Evolutionary conservation across 1,140 invertebrate species (phyloP).

Genomic region (Zaprionus davidi): DNA sequence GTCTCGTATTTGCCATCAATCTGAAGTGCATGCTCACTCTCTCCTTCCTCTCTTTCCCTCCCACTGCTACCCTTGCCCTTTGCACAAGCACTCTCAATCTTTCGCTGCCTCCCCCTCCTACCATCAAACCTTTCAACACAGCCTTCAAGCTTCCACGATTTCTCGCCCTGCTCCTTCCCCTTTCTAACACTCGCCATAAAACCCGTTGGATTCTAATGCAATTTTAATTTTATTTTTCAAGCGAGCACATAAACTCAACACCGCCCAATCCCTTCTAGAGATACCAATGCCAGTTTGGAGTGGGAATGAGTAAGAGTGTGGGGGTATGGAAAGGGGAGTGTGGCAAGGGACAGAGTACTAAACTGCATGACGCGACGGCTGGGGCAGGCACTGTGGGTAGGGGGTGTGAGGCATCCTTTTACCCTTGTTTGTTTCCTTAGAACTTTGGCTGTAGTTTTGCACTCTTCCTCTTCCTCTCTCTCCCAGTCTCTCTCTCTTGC

Average conservation of each 20-base stretch:
- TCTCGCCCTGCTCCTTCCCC: constrained; percentile 8
- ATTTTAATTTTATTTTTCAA: constrained; percentile 83
- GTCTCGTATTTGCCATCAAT: constrained; percentile 64
- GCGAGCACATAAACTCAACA: constrained; percentile 75
- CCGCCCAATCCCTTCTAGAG: constrained; percentile 16
- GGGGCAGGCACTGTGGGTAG: not conserved
- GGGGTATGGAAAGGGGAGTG: not conserved
- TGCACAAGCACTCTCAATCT: constrained; percentile 4
- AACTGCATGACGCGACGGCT: constrained; percentile 35
- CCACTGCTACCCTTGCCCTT: not conserved
- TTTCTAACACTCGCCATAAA: constrained; percentile 42
- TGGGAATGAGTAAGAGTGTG: not conserved
- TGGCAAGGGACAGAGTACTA: constrained; percentile 31
- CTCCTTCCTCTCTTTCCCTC: not conserved
- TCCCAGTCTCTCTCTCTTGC: not conserved
- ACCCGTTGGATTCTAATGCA: constrained; percentile 80
- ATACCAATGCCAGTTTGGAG: constrained; percentile 18
- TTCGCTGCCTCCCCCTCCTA: not conserved
- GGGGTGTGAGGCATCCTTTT: not conserved
- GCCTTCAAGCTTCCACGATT: constrained; percentile 72
- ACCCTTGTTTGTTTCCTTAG: constrained; percentile 34
- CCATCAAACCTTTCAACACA: constrained; percentile 68
- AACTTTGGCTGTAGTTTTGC: constrained; percentile 64
- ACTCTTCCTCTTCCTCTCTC: constrained; percentile 1
- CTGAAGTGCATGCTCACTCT: constrained; percentile 49